Evolutionary conservation across 1,140 invertebrate genomes (phyloP).

Genomic region (Bombus picipes): DNA sequence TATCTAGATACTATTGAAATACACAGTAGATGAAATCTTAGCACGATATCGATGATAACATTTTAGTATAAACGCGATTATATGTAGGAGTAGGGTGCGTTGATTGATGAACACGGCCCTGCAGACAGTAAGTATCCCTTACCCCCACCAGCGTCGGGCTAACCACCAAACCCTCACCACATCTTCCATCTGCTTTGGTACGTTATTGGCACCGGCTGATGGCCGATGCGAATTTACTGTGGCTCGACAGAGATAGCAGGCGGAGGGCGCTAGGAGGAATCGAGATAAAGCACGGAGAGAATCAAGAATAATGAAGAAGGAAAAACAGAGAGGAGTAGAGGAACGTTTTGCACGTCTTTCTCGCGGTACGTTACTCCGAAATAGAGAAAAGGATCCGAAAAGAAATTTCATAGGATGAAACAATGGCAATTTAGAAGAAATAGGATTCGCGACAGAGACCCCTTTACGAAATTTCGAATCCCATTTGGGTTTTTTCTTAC

Average conservation of each 20-base stretch:
- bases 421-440: background rate
- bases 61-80: background rate
- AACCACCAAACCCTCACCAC: constrained; percentile 58
- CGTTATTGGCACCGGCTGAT: constrained; percentile 72
- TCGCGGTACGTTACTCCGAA: background rate
- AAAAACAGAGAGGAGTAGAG: background rate
- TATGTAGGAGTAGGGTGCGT: background rate
- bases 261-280: background rate
- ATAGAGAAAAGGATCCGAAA: background rate
- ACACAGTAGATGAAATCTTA: background rate
- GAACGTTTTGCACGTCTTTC: background rate
- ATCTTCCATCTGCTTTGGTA: constrained; percentile 66
- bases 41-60: background rate
- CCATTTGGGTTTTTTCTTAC: background rate
- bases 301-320: constrained; percentile 30
- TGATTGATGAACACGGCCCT: constrained; percentile 46
- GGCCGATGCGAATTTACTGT: constrained; percentile 69
- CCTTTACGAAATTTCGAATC: background rate
- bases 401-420: background rate
- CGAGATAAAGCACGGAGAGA: constrained; percentile 31
- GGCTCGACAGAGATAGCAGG: constrained; percentile 9
- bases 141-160: constrained; percentile 40
- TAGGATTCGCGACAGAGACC: no score
- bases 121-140: constrained; percentile 58
- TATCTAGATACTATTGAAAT: background rate